phyloP scores from a whole-genome alignment of 2,888 invertebrate species.

The Drosophila meridiana region DNA sequence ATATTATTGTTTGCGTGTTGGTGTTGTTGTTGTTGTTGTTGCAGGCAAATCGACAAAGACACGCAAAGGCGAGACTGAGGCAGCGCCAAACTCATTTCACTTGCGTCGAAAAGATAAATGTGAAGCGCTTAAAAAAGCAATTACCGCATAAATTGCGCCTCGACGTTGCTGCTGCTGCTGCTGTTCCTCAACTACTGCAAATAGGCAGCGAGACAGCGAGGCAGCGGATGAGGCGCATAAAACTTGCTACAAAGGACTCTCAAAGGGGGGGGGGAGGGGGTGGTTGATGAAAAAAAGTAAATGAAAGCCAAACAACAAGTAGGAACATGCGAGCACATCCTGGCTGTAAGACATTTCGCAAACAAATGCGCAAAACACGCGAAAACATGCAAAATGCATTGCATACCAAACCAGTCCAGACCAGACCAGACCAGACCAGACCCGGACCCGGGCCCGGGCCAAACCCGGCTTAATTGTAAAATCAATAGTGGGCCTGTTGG shows the following conservation, averaged over 20 bases:
- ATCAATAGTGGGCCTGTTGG: constrained; percentile 69
- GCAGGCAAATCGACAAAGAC: constrained; percentile 69
- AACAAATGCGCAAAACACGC: constrained; percentile 70
- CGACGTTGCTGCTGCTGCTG: constrained; percentile 18
- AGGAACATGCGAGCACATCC: constrained; percentile 36
- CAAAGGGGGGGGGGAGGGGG: neutral
- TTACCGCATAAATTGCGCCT: constrained; percentile 82
- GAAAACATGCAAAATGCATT: constrained; percentile 78
- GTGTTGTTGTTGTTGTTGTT: constrained; percentile 41
- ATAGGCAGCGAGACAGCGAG: constrained; percentile 34
- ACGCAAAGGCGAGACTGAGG: constrained; percentile 54
- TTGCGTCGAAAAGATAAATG: constrained; percentile 81
- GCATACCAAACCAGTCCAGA: constrained; percentile 5
- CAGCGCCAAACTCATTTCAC: constrained; percentile 69
- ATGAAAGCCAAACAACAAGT: constrained; percentile 5
- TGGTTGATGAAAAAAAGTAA: neutral
- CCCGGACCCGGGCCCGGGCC: neutral
- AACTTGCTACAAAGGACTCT: constrained; percentile 71
- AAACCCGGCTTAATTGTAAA: constrained; percentile 73
- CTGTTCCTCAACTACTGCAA: constrained; percentile 42
- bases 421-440: neutral
- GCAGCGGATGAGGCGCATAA: constrained; percentile 65
- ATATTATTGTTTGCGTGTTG: constrained; percentile 43
- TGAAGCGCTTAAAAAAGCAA: constrained; percentile 81
- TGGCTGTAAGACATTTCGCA: constrained; percentile 43